These are phyloP conservation scores for Mythimna pallens DNA, from an alignment of 2,888 invertebrate species.

Conservation along the genomic window DNA sequence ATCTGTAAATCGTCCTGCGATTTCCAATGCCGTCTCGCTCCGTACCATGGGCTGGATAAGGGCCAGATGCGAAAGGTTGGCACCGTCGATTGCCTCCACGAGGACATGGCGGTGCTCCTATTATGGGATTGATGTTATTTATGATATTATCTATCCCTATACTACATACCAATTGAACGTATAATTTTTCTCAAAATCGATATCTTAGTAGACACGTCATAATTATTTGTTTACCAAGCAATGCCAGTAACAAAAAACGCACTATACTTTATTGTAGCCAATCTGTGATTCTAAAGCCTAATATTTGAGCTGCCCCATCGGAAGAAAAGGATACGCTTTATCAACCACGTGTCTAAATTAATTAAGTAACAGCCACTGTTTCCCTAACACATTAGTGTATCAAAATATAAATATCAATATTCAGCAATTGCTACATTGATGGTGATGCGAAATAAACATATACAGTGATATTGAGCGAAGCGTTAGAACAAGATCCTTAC, in stretches of 20 bases:
- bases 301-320: constrained; percentile 32
- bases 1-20: no score
- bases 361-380: constrained; percentile 3
- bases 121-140: no score
- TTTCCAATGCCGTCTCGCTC: no score
- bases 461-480: constrained; percentile 51
- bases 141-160: no score
- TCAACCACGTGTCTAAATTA: constrained; percentile 7
- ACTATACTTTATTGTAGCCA: background rate
- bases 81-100: no score
- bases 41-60: no score
- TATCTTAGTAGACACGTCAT: background rate
- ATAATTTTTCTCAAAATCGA: background rate
- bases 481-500: constrained; percentile 82
- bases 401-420: constrained; percentile 67
- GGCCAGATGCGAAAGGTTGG: no score
- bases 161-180: no score
- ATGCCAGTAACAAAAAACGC: constrained; percentile 1
- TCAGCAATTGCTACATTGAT: constrained; percentile 79
- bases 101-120: no score
- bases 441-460: constrained; percentile 72
- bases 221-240: constrained; percentile 23
- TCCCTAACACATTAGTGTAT: constrained; percentile 47
- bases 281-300: constrained; percentile 12
- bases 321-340: constrained; percentile 9